These are phyloP conservation scores for Oophaga pumilio DNA, from an alignment of 2,113 vertebrate genomes.

Conservation along the genomic window DNA sequence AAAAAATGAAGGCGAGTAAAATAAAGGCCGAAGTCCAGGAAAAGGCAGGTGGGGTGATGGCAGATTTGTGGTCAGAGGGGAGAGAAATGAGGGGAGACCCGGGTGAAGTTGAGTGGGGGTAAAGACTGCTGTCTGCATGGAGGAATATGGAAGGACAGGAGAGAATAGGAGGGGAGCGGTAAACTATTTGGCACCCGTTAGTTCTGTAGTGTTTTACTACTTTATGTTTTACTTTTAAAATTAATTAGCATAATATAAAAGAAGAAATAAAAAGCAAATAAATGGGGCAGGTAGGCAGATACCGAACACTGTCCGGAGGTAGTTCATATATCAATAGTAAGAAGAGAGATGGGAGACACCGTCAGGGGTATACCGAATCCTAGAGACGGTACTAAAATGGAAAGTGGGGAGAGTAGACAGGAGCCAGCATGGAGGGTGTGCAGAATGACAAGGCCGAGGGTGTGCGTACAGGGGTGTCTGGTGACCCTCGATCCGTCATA, in stretches of 20 bases:
- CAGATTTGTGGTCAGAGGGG: neutral
- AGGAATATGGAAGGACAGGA: neutral
- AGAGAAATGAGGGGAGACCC: neutral
- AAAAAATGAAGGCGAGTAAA: too few relatives aligned
- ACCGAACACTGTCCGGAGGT: conserved; percentile 18
- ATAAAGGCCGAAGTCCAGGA: neutral
- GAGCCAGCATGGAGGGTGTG: neutral
- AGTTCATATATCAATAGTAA: neutral
- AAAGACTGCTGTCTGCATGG: neutral
- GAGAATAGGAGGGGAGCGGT: neutral
- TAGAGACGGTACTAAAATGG: neutral
- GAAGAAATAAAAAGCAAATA: neutral
- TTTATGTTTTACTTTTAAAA: neutral
- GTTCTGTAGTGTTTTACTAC: neutral
- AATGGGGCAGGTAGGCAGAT: neutral
- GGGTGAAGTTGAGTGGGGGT: neutral
- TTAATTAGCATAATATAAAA: neutral
- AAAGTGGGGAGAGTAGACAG: neutral
- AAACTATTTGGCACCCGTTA: conserved; percentile 3
- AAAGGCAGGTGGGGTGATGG: neutral
- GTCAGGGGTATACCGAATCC: too few relatives aligned
- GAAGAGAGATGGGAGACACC: neutral
- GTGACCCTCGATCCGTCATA: neutral
- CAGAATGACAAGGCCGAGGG: neutral
- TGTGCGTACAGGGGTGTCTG: neutral